Evolutionary conservation across 2,888 invertebrate species (phyloP).

Genomic region (Tenthredo mesomela): DNA sequence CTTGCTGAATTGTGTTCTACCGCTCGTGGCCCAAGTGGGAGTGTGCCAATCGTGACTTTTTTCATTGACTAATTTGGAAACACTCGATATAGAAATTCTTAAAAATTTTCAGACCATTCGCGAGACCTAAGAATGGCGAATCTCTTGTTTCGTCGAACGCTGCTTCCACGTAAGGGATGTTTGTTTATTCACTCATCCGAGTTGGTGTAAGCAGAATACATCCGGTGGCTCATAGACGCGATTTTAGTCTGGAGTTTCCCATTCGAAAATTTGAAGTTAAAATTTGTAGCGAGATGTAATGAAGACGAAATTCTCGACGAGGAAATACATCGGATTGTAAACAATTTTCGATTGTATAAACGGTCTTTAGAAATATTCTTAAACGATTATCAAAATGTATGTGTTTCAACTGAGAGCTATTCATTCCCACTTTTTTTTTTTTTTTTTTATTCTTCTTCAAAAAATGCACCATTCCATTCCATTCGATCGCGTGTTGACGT

Average conservation of each 20-base stretch:
- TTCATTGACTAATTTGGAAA: neutral
- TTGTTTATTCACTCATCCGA: slow-evolving; percentile 19
- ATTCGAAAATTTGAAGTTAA: neutral
- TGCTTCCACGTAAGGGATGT: neutral
- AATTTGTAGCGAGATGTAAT: neutral
- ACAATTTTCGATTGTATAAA: neutral
- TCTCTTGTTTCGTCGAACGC: slow-evolving; percentile 7
- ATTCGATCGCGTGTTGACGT: slow-evolving; percentile 31
- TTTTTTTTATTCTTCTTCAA: neutral
- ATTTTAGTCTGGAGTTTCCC: neutral
- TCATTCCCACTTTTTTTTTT: neutral
- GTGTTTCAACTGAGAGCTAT: neutral
- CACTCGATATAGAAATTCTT: too few species aligned
- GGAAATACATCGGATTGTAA: neutral
- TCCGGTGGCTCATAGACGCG: neutral
- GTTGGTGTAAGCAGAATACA: slow-evolving; percentile 17
- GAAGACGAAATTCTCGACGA: neutral
- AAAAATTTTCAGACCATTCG: neutral
- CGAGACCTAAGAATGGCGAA: slow-evolving; percentile 7
- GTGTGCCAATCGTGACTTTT: neutral
- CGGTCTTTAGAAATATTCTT: neutral
- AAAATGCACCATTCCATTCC: slow-evolving; percentile 16
- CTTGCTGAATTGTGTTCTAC: neutral
- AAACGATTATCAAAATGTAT: neutral
- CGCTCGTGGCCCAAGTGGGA: neutral